A percentile compares a stretch with the other conserved stretches of the same genome.
Evolutionary conservation across 23 tunicate species (phyloP).

Genomic region (Halocynthia roretzi): DNA sequence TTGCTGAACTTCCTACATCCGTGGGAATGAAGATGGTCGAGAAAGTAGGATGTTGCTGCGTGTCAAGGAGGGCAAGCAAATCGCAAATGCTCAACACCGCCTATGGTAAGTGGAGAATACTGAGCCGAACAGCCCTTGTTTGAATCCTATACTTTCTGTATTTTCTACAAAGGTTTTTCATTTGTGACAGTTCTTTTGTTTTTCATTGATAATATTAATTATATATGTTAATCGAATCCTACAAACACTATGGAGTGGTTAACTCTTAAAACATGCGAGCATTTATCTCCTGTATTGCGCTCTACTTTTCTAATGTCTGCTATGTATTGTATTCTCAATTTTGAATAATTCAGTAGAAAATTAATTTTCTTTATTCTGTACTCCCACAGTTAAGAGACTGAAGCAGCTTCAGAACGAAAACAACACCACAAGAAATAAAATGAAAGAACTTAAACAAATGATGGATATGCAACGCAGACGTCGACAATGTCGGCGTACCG

Average conservation of each 20-base stretch:
- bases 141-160: no score
- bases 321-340: no score
- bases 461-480: conserved; percentile 43
- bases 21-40: background rate
- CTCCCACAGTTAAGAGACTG: conserved; percentile 25
- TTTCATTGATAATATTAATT: no score
- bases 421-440: conserved; percentile 41
- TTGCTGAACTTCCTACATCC: conserved; percentile 1
- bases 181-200: no score
- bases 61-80: background rate
- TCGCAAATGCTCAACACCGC: background rate
- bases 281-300: no score
- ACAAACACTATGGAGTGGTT: no score
- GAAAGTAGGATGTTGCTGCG: no score
- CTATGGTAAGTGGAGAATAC: background rate
- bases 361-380: background rate
- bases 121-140: background rate
- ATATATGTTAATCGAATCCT: no score
- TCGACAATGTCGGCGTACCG: conserved; percentile 37
- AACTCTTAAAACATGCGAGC: no score
- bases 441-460: conserved; percentile 43
- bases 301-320: no score
- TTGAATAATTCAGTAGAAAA: background rate
- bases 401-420: conserved; percentile 57
- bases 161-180: no score